phyloP scores from a whole-genome alignment of 2,888 invertebrate genomes.

The Caenorhabditis sulstoni region DNA sequence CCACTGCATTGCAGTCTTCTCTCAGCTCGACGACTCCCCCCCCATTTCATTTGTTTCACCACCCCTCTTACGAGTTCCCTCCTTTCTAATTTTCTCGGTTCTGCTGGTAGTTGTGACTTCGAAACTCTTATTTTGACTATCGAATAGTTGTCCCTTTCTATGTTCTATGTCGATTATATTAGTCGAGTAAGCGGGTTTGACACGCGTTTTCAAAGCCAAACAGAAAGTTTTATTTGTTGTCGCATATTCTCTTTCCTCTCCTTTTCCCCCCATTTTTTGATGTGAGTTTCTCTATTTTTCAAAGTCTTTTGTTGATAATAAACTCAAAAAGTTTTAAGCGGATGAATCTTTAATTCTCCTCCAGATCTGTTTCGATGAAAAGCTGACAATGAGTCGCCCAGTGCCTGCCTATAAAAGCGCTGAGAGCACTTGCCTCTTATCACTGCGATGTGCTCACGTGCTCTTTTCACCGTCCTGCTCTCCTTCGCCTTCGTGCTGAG shows the following conservation, averaged over 20 bases:
- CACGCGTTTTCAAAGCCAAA: slow-evolving; percentile 39
- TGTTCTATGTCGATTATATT: slow-evolving; percentile 19
- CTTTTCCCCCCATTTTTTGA: background rate
- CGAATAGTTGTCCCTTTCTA: slow-evolving; percentile 16
- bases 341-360: slow-evolving; percentile 16
- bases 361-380: slow-evolving; percentile 2
- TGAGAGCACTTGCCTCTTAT: slow-evolving; percentile 5
- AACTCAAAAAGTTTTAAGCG: slow-evolving; percentile 15
- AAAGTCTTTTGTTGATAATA: slow-evolving; percentile 11
- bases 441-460: slow-evolving; percentile 29
- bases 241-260: background rate
- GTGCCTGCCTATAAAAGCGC: slow-evolving; percentile 26
- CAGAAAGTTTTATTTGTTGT: background rate
- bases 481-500: background rate
- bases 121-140: slow-evolving; percentile 14
- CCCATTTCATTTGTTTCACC: slow-evolving; percentile 10
- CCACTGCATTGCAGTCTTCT: background rate
- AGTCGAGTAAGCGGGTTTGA: slow-evolving; percentile 47
- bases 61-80: slow-evolving; percentile 35
- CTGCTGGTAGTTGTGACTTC: slow-evolving; percentile 11
- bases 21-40: slow-evolving; percentile 1
- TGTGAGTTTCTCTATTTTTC: slow-evolving; percentile 4
- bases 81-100: slow-evolving; percentile 32
- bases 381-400: slow-evolving; percentile 19
- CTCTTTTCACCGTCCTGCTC: slow-evolving; percentile 21